Conservation (phyloP, 2,113 vertebrate species). For the Cercopithecus mona region DNA sequence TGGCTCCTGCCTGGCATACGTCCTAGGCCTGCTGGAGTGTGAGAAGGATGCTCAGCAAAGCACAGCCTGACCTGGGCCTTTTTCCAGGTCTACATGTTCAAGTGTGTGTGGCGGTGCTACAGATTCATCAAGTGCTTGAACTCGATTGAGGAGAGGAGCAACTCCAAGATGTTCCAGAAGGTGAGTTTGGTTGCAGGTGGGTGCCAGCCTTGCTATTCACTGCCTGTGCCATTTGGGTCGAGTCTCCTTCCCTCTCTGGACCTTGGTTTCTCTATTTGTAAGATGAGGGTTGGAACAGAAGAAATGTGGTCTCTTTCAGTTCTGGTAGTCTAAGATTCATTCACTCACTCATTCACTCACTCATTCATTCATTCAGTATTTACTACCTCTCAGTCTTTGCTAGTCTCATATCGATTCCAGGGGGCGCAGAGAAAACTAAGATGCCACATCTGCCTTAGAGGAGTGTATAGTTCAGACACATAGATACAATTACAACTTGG, state of each 20-base stretch:
- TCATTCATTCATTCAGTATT: not conserved
- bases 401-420: not conserved
- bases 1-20: rapidly evolving
- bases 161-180: slow-evolving; percentile 64
- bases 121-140: slow-evolving; percentile 73
- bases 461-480: not conserved
- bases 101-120: slow-evolving; percentile 84
- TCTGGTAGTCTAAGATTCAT: not conserved
- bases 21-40: not conserved
- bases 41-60: not conserved
- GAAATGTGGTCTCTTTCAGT: not conserved
- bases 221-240: not conserved
- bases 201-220: not conserved
- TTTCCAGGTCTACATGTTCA: slow-evolving; percentile 84
- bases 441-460: not conserved
- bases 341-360: not conserved
- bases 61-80: not conserved
- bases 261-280: not conserved
- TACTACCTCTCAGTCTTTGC: not conserved
- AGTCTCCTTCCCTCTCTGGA: not conserved
- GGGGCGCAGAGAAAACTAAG: not conserved
- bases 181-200: slow-evolving; percentile 58
- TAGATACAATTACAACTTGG: not conserved
- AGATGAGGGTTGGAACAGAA: not conserved
- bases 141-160: not conserved